Evolutionary conservation across 2,113 vertebrate genomes (phyloP), one percentile per base, ranked within the genome.

Genomic region (Hyaena hyaena): DNA sequence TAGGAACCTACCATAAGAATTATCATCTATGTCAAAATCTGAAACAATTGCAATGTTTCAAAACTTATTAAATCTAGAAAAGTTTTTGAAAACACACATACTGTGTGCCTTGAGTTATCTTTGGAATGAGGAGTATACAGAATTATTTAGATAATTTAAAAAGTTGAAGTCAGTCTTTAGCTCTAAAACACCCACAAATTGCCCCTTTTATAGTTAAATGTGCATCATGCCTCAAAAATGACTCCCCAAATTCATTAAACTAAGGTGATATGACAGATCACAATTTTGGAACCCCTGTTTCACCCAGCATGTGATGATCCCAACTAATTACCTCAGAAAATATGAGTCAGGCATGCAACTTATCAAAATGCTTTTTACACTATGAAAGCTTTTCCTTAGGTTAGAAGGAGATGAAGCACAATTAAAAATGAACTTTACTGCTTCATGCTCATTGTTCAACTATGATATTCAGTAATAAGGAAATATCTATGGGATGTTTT

Each of bases 361-460:
- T 71, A 90, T 82, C 19, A 96, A 95, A 97, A 92, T 96, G 88
- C 92, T 86, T 97, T 58, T 58, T 45, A 76, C 0, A 66, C 65
- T 84, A 95, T 26, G 6, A 48, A 21, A 4, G 93, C 93, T 39
- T 66, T 97, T 96, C 12, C 74, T 96, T 89, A 89, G 10, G 31
- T 86, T 95, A 58, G 2, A 68, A 76, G 79, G 10, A 95, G 4
- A 92, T n/a, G 74, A 68, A 28, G 71, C 0, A 58, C 45, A 97
- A 91, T 89, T 97, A 55, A 97, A 95, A 94, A 86, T 93, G 61
- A 93, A 31, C 23, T 97, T 96, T 93, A 33, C 0, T 65, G 24
- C 6, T 76, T 93, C 12, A 76, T 58, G 24, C 24, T 28, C 4
- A 90, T 23, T 43, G 74, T 76, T 19, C 26, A 58, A 93, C 71